These are phyloP conservation scores for Zygothrica quintamaculata DNA, from an alignment of 2,888 invertebrate species.

Conservation along the genomic window DNA sequence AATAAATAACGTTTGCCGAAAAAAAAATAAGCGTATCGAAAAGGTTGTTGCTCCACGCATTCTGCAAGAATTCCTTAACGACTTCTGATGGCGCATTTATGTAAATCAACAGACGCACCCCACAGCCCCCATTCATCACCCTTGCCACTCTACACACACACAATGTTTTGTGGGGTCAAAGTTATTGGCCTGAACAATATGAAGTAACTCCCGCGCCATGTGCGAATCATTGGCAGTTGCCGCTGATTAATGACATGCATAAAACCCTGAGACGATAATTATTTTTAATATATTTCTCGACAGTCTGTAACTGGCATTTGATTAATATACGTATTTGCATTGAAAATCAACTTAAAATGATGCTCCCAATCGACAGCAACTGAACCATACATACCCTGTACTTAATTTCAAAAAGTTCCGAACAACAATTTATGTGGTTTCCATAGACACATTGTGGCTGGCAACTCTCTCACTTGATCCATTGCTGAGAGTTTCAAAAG, in stretches of 20 bases:
- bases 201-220: slow-evolving; percentile 20
- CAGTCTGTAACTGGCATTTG: slow-evolving; percentile 68
- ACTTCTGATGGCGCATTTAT: slow-evolving; percentile 73
- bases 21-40: slow-evolving; percentile 60
- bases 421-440: too few relatives aligned
- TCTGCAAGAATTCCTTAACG: slow-evolving; percentile 38
- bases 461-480: too few relatives aligned
- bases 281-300: slow-evolving; percentile 67
- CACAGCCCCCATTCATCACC: too few relatives aligned
- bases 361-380: too few relatives aligned
- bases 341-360: slow-evolving; percentile 2
- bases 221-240: slow-evolving; percentile 39
- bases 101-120: slow-evolving; percentile 56
- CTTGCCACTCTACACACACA: too few relatives aligned
- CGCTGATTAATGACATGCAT: slow-evolving; percentile 67
- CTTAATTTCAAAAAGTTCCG: too few relatives aligned
- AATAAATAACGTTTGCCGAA: slow-evolving; percentile 69
- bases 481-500: too few relatives aligned
- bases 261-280: slow-evolving; percentile 58
- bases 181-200: slow-evolving; percentile 37
- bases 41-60: slow-evolving; percentile 15
- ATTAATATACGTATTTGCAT: slow-evolving; percentile 55
- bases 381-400: too few relatives aligned
- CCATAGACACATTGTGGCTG: too few relatives aligned
- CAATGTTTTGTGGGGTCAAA: slow-evolving; percentile 50